Percentiles rank a stretch among this genome's conserved stretches.
These are phyloP conservation scores for Pangasius macronema DNA, from an alignment of 2,797 vertebrate genomes.

Conservation along the genomic window DNA sequence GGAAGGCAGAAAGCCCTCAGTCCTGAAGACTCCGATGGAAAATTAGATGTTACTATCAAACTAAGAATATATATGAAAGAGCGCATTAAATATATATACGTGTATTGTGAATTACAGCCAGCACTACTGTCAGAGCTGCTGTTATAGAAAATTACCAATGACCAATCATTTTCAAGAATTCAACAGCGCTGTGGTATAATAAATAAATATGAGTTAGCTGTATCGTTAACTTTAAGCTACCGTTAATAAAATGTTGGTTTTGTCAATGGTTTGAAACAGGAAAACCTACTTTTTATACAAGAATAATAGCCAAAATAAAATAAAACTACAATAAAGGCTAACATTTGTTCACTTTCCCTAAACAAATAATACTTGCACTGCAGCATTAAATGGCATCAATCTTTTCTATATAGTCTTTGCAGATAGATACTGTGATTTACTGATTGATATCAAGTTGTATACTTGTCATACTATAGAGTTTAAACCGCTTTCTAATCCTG, in stretches of 20 bases:
- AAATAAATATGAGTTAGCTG: not conserved
- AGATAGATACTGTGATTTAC: not conserved
- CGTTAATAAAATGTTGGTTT: not conserved
- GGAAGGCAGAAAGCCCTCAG: not conserved
- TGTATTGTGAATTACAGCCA: not conserved
- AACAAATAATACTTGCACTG: not conserved
- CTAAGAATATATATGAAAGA: not conserved
- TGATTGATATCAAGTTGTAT: not conserved
- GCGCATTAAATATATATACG: not conserved
- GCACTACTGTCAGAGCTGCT: not conserved
- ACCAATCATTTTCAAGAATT: not conserved
- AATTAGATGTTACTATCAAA: not conserved
- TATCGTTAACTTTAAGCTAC: not conserved
- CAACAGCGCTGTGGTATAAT: not conserved
- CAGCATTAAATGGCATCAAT: not conserved
- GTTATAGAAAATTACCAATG: not conserved
- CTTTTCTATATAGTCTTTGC: not conserved
- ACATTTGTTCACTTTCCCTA: not conserved
- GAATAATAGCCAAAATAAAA: not conserved
- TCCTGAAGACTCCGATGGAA: not conserved
- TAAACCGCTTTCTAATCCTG: not conserved
- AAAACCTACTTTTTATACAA: not conserved
- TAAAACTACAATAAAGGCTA: not conserved
- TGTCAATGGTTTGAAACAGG: not conserved
- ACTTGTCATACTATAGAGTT: not conserved